Base-by-base conservation (phyloP, 1,140 invertebrate species). In the Phenacoccus solenopsis region DNA sequence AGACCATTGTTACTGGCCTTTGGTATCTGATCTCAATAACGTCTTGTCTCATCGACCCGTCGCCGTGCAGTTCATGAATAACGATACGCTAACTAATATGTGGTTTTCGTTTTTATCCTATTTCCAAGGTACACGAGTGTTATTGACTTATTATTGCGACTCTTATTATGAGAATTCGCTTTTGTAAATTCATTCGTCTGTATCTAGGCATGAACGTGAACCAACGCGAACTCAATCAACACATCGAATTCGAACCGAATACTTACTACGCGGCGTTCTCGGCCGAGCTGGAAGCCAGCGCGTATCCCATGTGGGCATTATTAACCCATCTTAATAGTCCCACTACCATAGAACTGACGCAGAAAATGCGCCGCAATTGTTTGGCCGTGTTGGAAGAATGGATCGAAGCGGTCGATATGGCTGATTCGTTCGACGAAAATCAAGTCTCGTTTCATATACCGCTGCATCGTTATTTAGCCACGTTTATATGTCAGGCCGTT, bases 231-330 rank as follows among this genome's bases (percentile, higher is more conserved):
- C 81, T 93, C 67, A 87, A 84, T 74, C 88, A 91, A 67, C 94
- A 97, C 80, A 88, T 97, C n/a, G 94, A 98, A 83, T 97, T 93
- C 81, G 95, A 98, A 78, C 93, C 94, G 16, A 94, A 93, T 71
- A 94, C 93, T 0, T 98, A 98, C 81, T 97, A 97, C 81, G 93
- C 94, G 59, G 94, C 95, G 0, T 98, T 97, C 81, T 94, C 92
- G 70, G 94, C 94, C 69, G 96, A 98, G 81, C 81, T 98, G 71
- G 95, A 98, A 81, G 94, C 94, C 9, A 93, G 91, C 75, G 93
- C 94, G 1, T 95, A 96, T 79, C 93, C 94, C 1, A 95, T 98
- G 93, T 98, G 94, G 94, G 92, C 93, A 2, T 82, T 98, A 28
- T 87, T 97, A 27, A 89, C 88, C 10, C 94, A 97, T 82, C 82